A percentile compares a stretch with the other conserved stretches of the same genome.
Evolutionary conservation across 2,888 invertebrate species (phyloP).

Genomic region (Hipparchia semele): DNA sequence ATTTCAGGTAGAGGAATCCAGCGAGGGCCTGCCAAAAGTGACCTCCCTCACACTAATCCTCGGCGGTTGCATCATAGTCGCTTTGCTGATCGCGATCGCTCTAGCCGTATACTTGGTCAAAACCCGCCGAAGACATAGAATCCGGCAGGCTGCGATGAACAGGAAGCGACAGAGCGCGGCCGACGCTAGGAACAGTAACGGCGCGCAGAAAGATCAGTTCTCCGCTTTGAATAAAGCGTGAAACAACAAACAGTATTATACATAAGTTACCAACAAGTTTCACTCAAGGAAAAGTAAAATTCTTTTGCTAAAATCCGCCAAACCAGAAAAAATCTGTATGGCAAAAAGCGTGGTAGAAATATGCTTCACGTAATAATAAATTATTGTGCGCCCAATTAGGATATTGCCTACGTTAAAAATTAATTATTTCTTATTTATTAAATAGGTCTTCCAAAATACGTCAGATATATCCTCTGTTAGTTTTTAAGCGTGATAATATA

Average conservation of each 20-base stretch:
- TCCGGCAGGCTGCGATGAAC: conserved; percentile 60
- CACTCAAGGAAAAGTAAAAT: no score
- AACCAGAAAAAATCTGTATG: no score
- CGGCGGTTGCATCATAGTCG: conserved; percentile 59
- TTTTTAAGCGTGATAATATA: no score
- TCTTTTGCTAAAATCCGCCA: no score
- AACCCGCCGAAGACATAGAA: conserved; percentile 59
- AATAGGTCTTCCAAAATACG: no score
- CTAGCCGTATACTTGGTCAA: conserved; percentile 65
- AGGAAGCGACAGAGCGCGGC: conserved; percentile 65
- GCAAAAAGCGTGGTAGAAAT: no score
- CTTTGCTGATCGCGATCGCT: conserved; percentile 60
- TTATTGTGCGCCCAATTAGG: no score
- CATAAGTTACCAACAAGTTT: neutral
- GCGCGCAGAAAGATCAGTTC: conserved; percentile 63
- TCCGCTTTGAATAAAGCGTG: conserved; percentile 65
- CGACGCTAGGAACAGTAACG: conserved; percentile 59
- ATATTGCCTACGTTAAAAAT: no score
- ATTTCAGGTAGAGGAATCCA: conserved; percentile 66
- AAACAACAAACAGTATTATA: conserved; percentile 25
- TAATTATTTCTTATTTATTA: no score
- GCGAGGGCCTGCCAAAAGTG: conserved; percentile 46
- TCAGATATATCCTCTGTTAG: no score
- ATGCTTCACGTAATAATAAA: no score
- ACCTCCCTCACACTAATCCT: conserved; percentile 62